phyloP scores from a whole-genome alignment of 2,888 invertebrate species.

The Rhagonycha lutea region DNA sequence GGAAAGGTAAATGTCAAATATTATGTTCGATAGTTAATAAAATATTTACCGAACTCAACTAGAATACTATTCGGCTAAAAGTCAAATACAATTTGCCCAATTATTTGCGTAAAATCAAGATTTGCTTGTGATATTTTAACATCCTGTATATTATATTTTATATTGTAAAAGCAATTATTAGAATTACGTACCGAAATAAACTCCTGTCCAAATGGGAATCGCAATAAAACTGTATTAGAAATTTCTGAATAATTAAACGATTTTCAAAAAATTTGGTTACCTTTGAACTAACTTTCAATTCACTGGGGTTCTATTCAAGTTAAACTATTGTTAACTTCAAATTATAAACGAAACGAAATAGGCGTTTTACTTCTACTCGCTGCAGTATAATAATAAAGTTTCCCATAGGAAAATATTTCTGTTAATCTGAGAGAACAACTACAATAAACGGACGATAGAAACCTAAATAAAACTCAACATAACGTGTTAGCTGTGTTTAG shows the following conservation, averaged over 20 bases:
- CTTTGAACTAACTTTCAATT: background rate
- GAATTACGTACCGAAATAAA: too few species aligned
- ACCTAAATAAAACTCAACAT: conserved; percentile 5
- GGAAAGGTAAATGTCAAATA: too few species aligned
- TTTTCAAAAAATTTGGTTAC: background rate
- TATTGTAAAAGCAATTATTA: too few species aligned
- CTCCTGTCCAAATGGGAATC: background rate
- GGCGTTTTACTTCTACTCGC: conserved; percentile 16
- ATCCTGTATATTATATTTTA: too few species aligned
- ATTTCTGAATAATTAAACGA: background rate
- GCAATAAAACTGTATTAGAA: background rate
- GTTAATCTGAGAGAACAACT: conserved; percentile 19
- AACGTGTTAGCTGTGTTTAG: conserved; percentile 9
- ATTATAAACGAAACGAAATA: conserved; percentile 8
- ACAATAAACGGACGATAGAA: conserved; percentile 9
- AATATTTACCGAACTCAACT: too few species aligned
- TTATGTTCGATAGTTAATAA: too few species aligned
- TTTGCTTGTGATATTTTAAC: too few species aligned
- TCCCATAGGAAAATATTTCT: conserved; percentile 14
- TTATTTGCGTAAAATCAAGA: too few species aligned
- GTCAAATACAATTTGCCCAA: too few species aligned
- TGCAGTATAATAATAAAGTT: conserved; percentile 14
- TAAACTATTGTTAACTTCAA: background rate
- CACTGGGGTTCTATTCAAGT: background rate
- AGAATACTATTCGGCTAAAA: too few species aligned